phyloP scores from a whole-genome alignment of 2,113 vertebrate genomes.

The Sander lucioperca region DNA sequence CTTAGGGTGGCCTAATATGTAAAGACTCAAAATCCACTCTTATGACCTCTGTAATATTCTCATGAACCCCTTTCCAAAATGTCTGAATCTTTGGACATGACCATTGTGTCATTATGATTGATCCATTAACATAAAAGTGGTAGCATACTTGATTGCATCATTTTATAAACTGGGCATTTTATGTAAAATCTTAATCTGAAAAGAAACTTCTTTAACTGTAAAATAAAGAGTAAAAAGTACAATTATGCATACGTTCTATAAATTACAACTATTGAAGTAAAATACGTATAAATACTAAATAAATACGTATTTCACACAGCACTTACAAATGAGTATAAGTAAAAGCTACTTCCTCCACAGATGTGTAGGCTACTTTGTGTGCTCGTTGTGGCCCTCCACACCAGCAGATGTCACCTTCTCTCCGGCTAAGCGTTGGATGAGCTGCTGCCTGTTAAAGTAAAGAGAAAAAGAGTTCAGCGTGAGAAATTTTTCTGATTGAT shows the following conservation, averaged over 20 bases:
- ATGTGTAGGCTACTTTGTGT: not conserved
- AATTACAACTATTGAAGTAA: not conserved
- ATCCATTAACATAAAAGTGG: not conserved
- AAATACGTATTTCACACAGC: not conserved
- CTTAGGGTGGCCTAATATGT: no score
- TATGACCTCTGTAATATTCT: no score
- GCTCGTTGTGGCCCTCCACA: conserved; percentile 34
- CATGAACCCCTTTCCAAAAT: no score
- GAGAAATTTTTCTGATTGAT: not conserved
- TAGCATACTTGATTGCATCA: not conserved
- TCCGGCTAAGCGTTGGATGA: not conserved
- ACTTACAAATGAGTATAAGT: no score
- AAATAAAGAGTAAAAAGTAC: not conserved
- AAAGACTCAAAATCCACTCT: no score
- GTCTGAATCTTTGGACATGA: no score
- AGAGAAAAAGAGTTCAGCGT: not conserved
- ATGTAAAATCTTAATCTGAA: not conserved
- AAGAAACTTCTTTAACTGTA: not conserved
- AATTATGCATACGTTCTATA: not conserved
- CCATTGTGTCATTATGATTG: not conserved
- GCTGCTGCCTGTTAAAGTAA: not conserved
- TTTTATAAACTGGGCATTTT: not conserved
- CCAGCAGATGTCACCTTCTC: conserved; percentile 64
- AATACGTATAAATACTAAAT: no score
- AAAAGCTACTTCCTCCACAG: not conserved